phyloP scores from a whole-genome alignment of 2,113 vertebrate genomes.

The Corythornis vintsioides region DNA sequence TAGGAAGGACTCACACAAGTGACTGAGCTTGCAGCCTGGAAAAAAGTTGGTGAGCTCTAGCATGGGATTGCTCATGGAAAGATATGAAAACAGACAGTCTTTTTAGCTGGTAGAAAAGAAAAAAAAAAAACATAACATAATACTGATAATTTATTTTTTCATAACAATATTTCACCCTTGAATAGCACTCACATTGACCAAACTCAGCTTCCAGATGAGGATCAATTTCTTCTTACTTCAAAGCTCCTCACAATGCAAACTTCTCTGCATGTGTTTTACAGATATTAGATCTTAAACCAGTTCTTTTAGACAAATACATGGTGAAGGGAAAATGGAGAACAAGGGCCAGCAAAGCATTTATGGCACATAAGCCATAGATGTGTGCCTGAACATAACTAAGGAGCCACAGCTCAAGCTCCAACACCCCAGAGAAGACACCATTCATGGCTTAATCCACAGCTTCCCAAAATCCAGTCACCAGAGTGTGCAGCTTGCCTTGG shows the following conservation, averaged over 20 bases:
- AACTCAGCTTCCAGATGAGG: not conserved
- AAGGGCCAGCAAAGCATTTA: not conserved
- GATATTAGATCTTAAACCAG: not conserved
- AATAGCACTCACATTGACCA: not conserved
- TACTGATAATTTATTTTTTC: not conserved
- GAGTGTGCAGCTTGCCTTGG: not conserved
- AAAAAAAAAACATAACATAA: not conserved
- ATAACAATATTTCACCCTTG: not conserved
- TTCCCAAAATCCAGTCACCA: not conserved
- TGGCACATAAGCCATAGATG: not conserved
- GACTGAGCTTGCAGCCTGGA: not conserved
- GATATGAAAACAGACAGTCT: not conserved
- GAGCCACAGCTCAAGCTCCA: not conserved
- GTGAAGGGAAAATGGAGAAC: not conserved
- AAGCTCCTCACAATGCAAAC: not conserved
- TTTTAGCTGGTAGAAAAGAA: not conserved
- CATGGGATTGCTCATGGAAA: not conserved
- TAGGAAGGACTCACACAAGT: not conserved
- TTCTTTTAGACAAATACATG: not conserved
- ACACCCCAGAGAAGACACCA: not conserved
- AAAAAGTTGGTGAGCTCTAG: not conserved
- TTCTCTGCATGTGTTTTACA: not conserved
- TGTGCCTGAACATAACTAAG: not conserved
- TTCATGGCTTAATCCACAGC: not conserved
- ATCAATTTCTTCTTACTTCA: not conserved